phyloP scores from a whole-genome alignment of 2,797 vertebrate species.

The Antrozous pallidus region DNA sequence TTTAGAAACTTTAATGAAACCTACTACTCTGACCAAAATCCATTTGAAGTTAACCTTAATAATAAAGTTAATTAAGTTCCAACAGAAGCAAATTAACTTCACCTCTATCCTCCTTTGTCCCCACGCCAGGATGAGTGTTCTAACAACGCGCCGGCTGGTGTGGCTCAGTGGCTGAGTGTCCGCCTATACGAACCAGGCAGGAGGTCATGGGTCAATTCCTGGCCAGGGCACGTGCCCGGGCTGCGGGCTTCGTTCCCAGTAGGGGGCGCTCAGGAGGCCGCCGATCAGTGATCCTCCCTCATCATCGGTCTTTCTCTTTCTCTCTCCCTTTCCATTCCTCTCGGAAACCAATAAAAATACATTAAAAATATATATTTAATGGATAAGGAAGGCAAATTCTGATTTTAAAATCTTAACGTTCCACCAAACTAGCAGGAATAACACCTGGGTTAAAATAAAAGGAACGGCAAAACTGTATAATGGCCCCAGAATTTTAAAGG shows the following conservation, averaged over 20 bases:
- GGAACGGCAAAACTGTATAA: neutral
- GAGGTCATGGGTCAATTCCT: too few species aligned
- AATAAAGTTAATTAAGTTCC: conserved; percentile 52
- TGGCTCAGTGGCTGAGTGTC: too few species aligned
- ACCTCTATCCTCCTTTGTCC: neutral
- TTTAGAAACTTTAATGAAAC: neutral
- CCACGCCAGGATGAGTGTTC: neutral
- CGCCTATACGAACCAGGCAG: too few species aligned
- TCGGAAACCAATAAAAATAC: too few species aligned
- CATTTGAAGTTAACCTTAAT: conserved; percentile 24
- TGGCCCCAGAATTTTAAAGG: neutral
- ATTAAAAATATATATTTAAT: neutral
- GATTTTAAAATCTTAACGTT: neutral
- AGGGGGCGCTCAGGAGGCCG: too few species aligned
- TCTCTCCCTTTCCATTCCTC: too few species aligned
- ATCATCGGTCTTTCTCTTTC: too few species aligned
- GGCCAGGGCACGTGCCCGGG: too few species aligned
- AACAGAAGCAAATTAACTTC: conserved; percentile 5
- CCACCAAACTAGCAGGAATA: neutral
- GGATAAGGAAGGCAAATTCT: neutral
- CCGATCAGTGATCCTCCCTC: too few species aligned
- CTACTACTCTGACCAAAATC: neutral
- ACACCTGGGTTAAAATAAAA: neutral
- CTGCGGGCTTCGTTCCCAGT: too few species aligned
- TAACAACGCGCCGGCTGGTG: neutral